Conservation (phyloP, 2,888 invertebrate species). For the Callyntrura sp. region DNA sequence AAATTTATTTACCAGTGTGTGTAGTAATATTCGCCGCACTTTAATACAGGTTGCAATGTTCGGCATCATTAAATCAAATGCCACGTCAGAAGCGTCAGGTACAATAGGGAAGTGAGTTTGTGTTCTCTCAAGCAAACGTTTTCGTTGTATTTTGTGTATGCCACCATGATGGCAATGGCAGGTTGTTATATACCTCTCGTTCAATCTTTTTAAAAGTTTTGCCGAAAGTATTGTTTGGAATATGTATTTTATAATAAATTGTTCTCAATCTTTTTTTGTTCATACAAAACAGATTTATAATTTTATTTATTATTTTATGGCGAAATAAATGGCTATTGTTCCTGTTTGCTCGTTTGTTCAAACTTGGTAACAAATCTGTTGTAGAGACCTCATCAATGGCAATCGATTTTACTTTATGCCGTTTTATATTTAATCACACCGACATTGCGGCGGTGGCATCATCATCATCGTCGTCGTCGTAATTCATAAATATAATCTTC, state of each 20-base stretch:
- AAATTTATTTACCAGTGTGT: neutral
- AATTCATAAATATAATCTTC: neutral
- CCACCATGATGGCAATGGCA: too few species aligned
- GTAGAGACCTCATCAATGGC: constrained; percentile 15
- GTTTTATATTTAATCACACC: constrained; percentile 34
- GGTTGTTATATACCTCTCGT: too few species aligned
- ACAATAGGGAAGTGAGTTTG: too few species aligned
- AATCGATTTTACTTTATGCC: constrained; percentile 26
- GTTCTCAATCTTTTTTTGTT: too few species aligned
- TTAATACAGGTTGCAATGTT: too few species aligned
- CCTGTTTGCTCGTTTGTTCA: constrained; percentile 22
- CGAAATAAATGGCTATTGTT: constrained; percentile 11
- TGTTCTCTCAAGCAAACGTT: neutral
- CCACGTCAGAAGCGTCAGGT: too few species aligned
- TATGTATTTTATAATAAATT: too few species aligned
- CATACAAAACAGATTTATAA: neutral
- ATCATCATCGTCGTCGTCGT: too few species aligned
- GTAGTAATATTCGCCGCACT: neutral
- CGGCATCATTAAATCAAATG: too few species aligned
- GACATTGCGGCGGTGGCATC: neutral
- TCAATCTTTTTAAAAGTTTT: too few species aligned
- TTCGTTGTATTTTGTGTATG: too few species aligned
- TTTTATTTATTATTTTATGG: constrained; percentile 17
- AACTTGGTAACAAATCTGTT: constrained; percentile 43
- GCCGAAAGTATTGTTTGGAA: too few species aligned